Evolutionary conservation across 1,140 invertebrate genomes (phyloP), one percentile per base, ranked within the genome.

Genomic region (Subanguina moxae): DNA sequence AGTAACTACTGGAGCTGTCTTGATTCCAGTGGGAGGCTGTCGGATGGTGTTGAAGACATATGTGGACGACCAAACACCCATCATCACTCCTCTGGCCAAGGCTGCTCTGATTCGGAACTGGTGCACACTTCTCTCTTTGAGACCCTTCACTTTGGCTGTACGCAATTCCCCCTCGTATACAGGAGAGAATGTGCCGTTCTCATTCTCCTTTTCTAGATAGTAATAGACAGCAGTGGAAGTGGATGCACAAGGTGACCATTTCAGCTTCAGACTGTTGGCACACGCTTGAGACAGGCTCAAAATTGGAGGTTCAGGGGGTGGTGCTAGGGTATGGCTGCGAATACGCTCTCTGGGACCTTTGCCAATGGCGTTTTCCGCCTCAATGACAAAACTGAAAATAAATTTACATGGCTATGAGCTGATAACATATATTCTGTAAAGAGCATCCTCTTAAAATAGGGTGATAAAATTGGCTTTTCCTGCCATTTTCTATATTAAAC

Each of bases 121-220:
- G 58, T 80, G 77, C 0, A 32, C 28, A 23, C 62, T 73, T 32
- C 46, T 19, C 57, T 80, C 78, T 23, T 45, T 59, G 7, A 80
- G 68, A 21, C 69, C 73, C 21, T 76, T 71, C 13, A 82, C 71
- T 64, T 80, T 78, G 0, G 65, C 59, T 11, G 77, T 63, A 23
- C 64, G 65, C 8, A 75, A 25, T 48, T 82, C 80, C 3, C 77
- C 77, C 52, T 82, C 78, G 59, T 80, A 80, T 32, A 82, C 76
- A 7, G 63, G 32, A 32, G 76, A 65, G 48, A 76, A 79, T 3
- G 46, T 80, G 17, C 79, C 78, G 56, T 65, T 76, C 23, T 82
- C 79, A 57, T 76, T 77, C 62, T 82, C 80, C 25, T 67, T 64
- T 45, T 82, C 78, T 48, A 79, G 21, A 64, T 75, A 78, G 64